Conservation (phyloP, 1,140 invertebrate species). For the Drosophila arawakana region DNA sequence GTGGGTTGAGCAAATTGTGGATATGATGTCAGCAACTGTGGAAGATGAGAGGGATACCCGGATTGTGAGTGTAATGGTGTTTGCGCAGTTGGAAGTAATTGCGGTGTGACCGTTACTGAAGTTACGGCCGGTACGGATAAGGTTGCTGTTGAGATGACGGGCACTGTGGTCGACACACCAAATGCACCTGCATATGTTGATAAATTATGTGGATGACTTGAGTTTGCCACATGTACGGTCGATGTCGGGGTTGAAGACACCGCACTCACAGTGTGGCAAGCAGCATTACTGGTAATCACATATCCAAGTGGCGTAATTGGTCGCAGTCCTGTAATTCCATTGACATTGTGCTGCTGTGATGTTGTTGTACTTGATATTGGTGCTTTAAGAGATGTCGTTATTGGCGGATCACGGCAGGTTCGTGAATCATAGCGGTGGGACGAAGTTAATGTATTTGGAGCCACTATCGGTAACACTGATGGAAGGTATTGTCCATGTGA, state of each 20-base stretch:
- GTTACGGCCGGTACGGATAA: constrained; percentile 30
- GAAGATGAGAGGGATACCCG: constrained; percentile 48
- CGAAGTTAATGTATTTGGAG: constrained; percentile 86
- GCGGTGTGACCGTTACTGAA: constrained; percentile 36
- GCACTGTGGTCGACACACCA: constrained; percentile 27
- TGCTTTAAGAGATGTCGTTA: constrained; percentile 82
- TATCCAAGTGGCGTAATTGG: constrained; percentile 69
- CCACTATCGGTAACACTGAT: constrained; percentile 85
- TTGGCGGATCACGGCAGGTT: constrained; percentile 85
- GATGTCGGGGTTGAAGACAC: constrained; percentile 41
- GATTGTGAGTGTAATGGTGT: constrained; percentile 62
- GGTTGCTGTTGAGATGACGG: constrained; percentile 46
- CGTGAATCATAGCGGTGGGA: constrained; percentile 87
- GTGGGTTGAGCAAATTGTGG: constrained; percentile 43
- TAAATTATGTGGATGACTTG: constrained; percentile 54
- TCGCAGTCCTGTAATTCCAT: constrained; percentile 51
- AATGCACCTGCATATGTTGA: constrained; percentile 43
- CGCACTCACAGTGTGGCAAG: constrained; percentile 37
- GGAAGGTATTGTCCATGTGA: constrained; percentile 89
- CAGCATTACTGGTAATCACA: constrained; percentile 40
- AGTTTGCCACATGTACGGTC: constrained; percentile 38
- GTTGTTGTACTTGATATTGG: constrained; percentile 73
- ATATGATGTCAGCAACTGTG: constrained; percentile 64
- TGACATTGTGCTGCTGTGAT: constrained; percentile 34
- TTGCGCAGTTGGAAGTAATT: constrained; percentile 55